Evolutionary conservation across 2,888 invertebrate genomes (phyloP).

Genomic region (Papilio elwesi): DNA sequence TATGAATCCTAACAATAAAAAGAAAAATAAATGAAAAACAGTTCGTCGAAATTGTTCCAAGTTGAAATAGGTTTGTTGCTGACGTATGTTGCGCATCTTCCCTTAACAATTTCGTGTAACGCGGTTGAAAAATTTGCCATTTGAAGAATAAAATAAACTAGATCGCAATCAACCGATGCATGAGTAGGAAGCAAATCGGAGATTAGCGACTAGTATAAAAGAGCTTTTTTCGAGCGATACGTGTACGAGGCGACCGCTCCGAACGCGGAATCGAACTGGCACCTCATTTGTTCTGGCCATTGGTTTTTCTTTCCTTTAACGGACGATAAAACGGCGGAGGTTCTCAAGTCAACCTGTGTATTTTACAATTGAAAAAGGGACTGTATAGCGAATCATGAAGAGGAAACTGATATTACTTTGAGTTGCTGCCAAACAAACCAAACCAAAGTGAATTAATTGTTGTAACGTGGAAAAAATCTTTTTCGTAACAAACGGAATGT

Average conservation of each 20-base stretch:
- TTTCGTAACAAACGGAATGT: no score
- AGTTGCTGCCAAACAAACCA: no score
- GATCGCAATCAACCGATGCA: constrained; percentile 1
- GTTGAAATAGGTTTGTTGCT: no score
- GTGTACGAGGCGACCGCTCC: background rate
- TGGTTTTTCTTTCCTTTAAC: background rate
- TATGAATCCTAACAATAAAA: no score
- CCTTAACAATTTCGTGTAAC: no score
- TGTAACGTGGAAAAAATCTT: no score
- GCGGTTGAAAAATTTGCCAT: no score
- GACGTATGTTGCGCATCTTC: no score
- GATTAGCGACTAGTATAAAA: constrained; percentile 19
- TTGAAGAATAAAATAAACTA: background rate
- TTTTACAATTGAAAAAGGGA: background rate
- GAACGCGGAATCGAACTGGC: background rate
- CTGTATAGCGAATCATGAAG: background rate
- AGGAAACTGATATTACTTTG: background rate
- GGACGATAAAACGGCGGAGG: background rate
- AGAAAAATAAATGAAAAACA: no score
- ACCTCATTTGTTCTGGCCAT: constrained; percentile 11
- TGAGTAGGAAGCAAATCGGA: constrained; percentile 5
- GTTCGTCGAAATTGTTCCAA: no score
- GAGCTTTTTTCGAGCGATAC: constrained; percentile 1
- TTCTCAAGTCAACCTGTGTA: background rate
- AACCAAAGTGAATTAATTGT: no score